Conservation (phyloP, 2,113 vertebrate species). For the Poeciliopsis turrubarensis region DNA sequence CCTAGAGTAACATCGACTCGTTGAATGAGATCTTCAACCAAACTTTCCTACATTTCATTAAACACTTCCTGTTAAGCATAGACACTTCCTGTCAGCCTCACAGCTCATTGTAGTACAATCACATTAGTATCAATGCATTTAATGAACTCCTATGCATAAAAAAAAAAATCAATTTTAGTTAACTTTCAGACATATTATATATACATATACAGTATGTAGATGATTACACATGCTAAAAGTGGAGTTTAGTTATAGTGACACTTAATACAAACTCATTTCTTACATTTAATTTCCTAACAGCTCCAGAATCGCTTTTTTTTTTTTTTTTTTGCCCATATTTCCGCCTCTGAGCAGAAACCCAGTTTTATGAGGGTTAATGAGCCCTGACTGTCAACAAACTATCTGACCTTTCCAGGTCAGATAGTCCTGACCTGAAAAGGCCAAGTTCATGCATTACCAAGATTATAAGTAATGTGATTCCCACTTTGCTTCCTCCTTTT, state of each 20-base stretch:
- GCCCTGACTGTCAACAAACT: constrained; percentile 10
- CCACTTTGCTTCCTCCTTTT: background rate
- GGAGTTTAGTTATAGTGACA: constrained; percentile 19
- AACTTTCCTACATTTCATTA: constrained; percentile 23
- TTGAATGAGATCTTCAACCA: constrained; percentile 27
- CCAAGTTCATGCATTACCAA: constrained; percentile 43
- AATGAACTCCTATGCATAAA: constrained; percentile 33
- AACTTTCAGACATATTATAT: constrained; percentile 44
- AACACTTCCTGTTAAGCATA: constrained; percentile 31
- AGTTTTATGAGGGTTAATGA: background rate
- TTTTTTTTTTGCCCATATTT: constrained; percentile 35
- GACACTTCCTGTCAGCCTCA: constrained; percentile 50
- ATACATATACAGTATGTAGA: constrained; percentile 46
- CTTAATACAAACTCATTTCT: constrained; percentile 36
- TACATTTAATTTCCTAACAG: background rate
- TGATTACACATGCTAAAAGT: constrained; percentile 57
- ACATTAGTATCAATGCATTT: constrained; percentile 32
- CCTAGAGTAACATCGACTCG: constrained; percentile 24
- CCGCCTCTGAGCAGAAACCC: constrained; percentile 13
- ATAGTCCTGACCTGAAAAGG: constrained; percentile 9
- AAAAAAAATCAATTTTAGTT: constrained; percentile 26
- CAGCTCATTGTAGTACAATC: constrained; percentile 9
- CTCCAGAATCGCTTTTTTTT: constrained; percentile 21
- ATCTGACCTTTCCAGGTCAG: no score
- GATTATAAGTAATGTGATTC: constrained; percentile 16